phyloP scores from a whole-genome alignment of 64 coral and sea anemone genomes.

The Porites lutea region DNA sequence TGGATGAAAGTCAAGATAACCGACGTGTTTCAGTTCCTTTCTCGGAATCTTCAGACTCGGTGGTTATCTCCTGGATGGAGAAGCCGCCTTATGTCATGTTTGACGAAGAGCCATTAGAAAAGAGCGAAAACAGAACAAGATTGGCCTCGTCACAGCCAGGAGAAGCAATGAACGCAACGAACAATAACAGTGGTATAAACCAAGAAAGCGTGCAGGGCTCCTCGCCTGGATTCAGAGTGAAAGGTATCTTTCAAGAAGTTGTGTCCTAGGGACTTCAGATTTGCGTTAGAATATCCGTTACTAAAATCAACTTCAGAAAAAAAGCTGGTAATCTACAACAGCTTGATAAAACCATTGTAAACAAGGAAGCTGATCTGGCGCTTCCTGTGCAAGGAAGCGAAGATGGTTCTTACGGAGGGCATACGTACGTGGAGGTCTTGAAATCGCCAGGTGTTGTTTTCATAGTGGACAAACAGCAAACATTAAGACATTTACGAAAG shows the following conservation, averaged over 20 bases:
- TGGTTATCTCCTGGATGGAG: not conserved
- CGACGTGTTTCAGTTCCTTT: too few relatives aligned
- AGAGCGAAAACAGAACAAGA: too few relatives aligned
- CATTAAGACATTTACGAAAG: not conserved
- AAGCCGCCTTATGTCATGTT: not conserved
- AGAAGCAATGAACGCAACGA: not conserved
- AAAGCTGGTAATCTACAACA: not conserved
- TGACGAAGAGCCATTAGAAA: too few relatives aligned
- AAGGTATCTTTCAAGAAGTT: not conserved
- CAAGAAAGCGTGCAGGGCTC: not conserved
- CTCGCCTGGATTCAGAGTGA: not conserved
- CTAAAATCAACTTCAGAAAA: not conserved
- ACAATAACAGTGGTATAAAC: not conserved
- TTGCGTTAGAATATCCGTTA: not conserved
- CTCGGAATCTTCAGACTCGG: too few relatives aligned
- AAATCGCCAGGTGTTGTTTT: conserved; percentile 29
- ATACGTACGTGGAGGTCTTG: not conserved
- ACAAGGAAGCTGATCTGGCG: not conserved
- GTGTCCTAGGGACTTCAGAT: not conserved
- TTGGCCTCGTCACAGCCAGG: too few relatives aligned
- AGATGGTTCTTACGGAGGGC: not conserved
- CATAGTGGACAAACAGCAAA: not conserved
- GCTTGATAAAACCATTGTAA: not conserved
- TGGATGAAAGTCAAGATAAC: too few relatives aligned
- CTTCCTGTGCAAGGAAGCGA: conserved; percentile 1